phyloP scores from a whole-genome alignment of 2,113 vertebrate species.

The Mobula birostris region DNA sequence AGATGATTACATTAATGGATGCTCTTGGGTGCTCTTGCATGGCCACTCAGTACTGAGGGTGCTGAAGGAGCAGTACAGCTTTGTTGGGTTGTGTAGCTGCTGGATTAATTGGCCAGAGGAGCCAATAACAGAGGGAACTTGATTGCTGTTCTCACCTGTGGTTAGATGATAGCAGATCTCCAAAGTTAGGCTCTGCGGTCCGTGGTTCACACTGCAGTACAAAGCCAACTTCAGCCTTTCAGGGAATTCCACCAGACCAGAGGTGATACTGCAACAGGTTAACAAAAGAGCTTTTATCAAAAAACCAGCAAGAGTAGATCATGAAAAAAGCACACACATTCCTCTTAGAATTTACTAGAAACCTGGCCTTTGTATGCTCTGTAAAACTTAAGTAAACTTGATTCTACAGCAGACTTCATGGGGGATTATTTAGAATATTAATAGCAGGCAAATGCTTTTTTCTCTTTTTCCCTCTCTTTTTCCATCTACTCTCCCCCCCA shows the following conservation, averaged over 20 bases:
- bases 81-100: background rate
- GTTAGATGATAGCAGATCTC: background rate
- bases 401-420: background rate
- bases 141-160: background rate
- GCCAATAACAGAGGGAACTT: background rate
- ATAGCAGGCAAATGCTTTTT: background rate
- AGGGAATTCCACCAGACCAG: background rate
- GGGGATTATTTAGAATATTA: background rate
- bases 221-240: background rate
- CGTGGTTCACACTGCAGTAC: background rate
- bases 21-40: background rate
- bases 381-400: background rate
- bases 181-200: background rate
- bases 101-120: background rate
- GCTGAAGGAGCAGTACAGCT: background rate
- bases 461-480: no score
- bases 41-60: background rate
- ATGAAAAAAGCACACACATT: background rate
- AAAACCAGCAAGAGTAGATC: background rate
- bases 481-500: no score
- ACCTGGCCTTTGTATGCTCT: background rate
- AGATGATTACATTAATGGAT: background rate
- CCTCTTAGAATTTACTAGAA: background rate
- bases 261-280: background rate
- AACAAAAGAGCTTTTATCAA: background rate